These are phyloP conservation scores for Adrianichthys oophorus DNA, from an alignment of 2,797 vertebrate genomes.

Conservation along the genomic window DNA sequence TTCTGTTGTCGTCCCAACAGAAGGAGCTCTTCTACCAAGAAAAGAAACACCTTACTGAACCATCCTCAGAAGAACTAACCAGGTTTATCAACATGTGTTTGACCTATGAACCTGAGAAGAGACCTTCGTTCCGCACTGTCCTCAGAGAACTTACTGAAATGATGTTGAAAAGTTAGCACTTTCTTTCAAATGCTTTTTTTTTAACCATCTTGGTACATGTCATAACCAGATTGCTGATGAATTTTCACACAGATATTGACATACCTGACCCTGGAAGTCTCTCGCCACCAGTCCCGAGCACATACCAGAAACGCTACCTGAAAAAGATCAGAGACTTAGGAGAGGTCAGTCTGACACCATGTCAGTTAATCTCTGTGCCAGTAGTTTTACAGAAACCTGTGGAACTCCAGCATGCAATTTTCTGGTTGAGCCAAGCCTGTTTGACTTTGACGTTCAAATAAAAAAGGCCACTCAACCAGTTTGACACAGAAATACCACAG, in stretches of 20 bases:
- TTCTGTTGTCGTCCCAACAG: conserved; percentile 61
- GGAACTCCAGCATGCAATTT: too few relatives aligned
- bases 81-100: conserved; percentile 87
- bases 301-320: conserved; percentile 91
- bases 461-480: too few relatives aligned
- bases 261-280: conserved; percentile 72
- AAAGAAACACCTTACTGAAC: conserved; percentile 80
- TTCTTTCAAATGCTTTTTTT: background rate
- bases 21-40: conserved; percentile 92
- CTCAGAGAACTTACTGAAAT: conserved; percentile 88
- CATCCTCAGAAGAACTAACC: conserved; percentile 84
- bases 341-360: conserved; percentile 74
- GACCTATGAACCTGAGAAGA: conserved; percentile 80
- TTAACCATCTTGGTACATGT: too few relatives aligned
- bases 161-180: conserved; percentile 82
- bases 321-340: conserved; percentile 88
- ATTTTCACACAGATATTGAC: conserved; percentile 76
- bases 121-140: conserved; percentile 86
- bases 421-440: too few relatives aligned
- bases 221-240: background rate
- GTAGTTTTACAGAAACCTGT: too few relatives aligned
- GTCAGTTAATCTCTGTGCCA: background rate
- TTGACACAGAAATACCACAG: too few relatives aligned
- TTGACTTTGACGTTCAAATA: too few relatives aligned
- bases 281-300: conserved; percentile 74